phyloP scores from a whole-genome alignment of 2,888 invertebrate genomes.

The Xanthia togata region DNA sequence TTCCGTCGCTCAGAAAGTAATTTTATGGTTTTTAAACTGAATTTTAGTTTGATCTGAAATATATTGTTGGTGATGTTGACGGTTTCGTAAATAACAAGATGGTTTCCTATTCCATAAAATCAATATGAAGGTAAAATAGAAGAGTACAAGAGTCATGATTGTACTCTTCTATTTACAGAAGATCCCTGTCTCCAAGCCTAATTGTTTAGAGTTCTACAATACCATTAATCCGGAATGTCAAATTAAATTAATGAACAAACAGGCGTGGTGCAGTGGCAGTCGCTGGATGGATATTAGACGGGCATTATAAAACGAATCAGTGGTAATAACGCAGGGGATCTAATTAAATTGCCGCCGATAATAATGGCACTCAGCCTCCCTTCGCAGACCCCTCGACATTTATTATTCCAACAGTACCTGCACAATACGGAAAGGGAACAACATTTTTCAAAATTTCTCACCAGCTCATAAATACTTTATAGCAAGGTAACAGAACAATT shows the following conservation, averaged over 20 bases:
- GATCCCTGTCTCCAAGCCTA: slow-evolving; percentile 14
- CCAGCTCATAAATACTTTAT: slow-evolving; percentile 40
- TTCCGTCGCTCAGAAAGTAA: slow-evolving; percentile 87
- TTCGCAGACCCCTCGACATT: slow-evolving; percentile 87
- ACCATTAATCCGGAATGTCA: slow-evolving; percentile 75
- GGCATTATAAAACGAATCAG: slow-evolving; percentile 89
- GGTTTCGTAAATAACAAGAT: slow-evolving; percentile 29
- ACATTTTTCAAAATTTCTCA: slow-evolving; percentile 57
- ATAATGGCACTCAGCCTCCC: slow-evolving; percentile 88
- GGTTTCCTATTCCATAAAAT: slow-evolving; percentile 3
- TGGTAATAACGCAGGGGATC: slow-evolving; percentile 89
- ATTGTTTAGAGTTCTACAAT: slow-evolving; percentile 54
- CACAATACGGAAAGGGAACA: slow-evolving; percentile 66
- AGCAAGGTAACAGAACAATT: slow-evolving; percentile 49
- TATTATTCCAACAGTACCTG: slow-evolving; percentile 84
- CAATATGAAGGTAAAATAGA: neutral
- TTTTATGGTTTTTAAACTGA: slow-evolving; percentile 88
- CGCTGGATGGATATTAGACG: slow-evolving; percentile 80
- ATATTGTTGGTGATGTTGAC: slow-evolving; percentile 62
- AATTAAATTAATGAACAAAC: slow-evolving; percentile 68
- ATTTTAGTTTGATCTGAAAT: slow-evolving; percentile 78
- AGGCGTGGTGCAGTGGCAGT: slow-evolving; percentile 68
- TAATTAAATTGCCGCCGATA: slow-evolving; percentile 90
- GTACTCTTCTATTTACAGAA: too few relatives aligned
- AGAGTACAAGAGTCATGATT: neutral